Evolutionary conservation across 2,888 invertebrate species (phyloP).

Genomic region (Asteroscopus sphinx): DNA sequence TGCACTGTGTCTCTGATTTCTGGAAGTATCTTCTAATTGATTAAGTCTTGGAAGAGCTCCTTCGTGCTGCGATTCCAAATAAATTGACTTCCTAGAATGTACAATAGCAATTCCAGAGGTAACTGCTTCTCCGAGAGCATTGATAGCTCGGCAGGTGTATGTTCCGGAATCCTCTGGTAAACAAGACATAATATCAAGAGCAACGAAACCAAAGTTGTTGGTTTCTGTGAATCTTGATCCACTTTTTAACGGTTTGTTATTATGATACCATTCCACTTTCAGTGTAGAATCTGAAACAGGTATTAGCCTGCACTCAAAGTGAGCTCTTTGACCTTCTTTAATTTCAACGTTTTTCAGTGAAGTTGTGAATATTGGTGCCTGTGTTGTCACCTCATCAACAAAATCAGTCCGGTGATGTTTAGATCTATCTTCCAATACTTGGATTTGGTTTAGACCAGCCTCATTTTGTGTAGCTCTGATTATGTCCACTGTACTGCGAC

Average conservation of each 20-base stretch:
- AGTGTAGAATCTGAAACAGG: constrained; percentile 98
- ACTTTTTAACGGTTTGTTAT: constrained; percentile 96
- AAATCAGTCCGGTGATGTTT: constrained; percentile 93
- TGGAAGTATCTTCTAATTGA: constrained; percentile 94
- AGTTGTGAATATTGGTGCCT: constrained; percentile 97
- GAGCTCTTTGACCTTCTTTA: constrained; percentile 98
- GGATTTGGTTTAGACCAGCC: constrained; percentile 96
- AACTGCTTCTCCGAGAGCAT: constrained; percentile 97
- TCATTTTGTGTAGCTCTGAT: constrained; percentile 96
- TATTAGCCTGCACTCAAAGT: constrained; percentile 97
- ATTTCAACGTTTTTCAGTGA: constrained; percentile 97
- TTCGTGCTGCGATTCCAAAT: constrained; percentile 96
- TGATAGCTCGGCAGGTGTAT: constrained; percentile 98
- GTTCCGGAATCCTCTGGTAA: constrained; percentile 99
- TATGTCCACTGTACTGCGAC: constrained; percentile 94
- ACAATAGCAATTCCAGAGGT: constrained; percentile 96
- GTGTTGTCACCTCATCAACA: constrained; percentile 95
- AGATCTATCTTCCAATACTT: constrained; percentile 95
- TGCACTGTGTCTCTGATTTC: constrained; percentile 92
- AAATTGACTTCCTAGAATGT: constrained; percentile 95
- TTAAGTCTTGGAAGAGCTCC: constrained; percentile 94
- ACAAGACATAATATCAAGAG: constrained; percentile 98
- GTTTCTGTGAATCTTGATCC: constrained; percentile 98
- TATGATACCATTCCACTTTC: constrained; percentile 99
- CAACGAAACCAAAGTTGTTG: constrained; percentile 99